Evolutionary conservation across 2,888 invertebrate species (phyloP).

Genomic region (Chrysolina americana): DNA sequence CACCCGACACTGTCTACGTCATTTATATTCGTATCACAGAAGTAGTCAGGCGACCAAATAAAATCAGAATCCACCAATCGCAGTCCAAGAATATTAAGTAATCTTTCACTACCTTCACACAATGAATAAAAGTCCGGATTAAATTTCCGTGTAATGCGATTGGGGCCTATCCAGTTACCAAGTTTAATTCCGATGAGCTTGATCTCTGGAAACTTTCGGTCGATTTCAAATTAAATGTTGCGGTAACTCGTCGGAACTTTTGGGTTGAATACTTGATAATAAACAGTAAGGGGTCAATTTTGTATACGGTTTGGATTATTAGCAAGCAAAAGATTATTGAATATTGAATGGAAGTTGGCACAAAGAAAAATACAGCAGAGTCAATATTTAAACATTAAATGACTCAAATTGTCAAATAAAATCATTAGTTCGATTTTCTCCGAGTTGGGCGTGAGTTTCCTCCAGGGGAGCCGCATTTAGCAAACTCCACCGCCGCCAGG

Average conservation of each 20-base stretch:
- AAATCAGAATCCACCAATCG: conserved; percentile 65
- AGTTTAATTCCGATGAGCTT: conserved; percentile 23
- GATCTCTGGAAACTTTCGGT: conserved; percentile 20
- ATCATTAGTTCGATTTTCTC: too few relatives aligned
- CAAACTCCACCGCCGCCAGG: too few relatives aligned
- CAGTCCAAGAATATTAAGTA: conserved; percentile 61
- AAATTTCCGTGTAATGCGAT: conserved; percentile 43
- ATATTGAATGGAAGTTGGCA: too few relatives aligned
- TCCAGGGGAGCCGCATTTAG: too few relatives aligned
- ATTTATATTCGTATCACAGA: conserved; percentile 64
- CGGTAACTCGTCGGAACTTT: neutral
- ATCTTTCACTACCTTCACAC: conserved; percentile 49
- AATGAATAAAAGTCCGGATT: conserved; percentile 41
- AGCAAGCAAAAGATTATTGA: neutral
- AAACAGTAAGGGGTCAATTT: neutral
- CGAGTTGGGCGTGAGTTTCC: too few relatives aligned
- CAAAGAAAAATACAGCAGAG: too few relatives aligned
- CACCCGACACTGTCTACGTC: conserved; percentile 35
- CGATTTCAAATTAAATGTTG: conserved; percentile 16
- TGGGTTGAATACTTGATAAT: neutral
- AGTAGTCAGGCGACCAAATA: conserved; percentile 65
- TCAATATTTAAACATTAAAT: too few relatives aligned
- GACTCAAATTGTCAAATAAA: too few relatives aligned
- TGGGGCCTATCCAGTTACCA: conserved; percentile 27
- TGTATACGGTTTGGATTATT: neutral